These are phyloP conservation scores for Parambassis ranga DNA, from an alignment of 2,797 vertebrate genomes.

Conservation along the genomic window DNA sequence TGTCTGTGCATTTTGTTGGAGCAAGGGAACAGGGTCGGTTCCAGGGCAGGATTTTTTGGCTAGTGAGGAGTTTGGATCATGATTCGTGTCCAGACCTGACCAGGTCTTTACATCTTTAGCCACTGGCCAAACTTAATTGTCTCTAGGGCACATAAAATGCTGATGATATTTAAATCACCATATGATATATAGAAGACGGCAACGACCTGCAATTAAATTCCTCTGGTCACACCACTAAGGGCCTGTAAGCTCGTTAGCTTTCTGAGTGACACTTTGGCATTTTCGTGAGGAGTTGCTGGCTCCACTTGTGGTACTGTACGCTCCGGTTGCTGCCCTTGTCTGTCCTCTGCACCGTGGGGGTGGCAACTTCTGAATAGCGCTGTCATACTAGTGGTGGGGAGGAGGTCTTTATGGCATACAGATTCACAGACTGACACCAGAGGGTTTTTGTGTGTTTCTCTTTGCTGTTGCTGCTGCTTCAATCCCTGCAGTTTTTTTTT, in stretches of 20 bases:
- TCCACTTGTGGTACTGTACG: slow-evolving; percentile 11
- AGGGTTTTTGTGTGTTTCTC: slow-evolving; percentile 38
- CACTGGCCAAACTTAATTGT: not conserved
- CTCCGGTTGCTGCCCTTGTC: slow-evolving; percentile 58
- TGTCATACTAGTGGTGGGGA: slow-evolving; percentile 41
- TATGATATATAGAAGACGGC: slow-evolving; percentile 5
- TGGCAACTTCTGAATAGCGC: slow-evolving; percentile 38
- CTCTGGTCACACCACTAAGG: slow-evolving; percentile 1
- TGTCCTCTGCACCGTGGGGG: slow-evolving; percentile 62
- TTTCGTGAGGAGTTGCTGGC: slow-evolving; percentile 28
- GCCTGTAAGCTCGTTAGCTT: slow-evolving; percentile 36
- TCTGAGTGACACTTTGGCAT: slow-evolving; percentile 46
- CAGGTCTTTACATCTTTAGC: not conserved
- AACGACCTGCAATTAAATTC: slow-evolving; percentile 32
- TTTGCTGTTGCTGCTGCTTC: slow-evolving; percentile 30
- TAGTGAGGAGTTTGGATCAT: too few relatives aligned
- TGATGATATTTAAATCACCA: slow-evolving; percentile 12
- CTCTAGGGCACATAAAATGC: not conserved
- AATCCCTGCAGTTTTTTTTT: slow-evolving; percentile 43
- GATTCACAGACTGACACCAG: slow-evolving; percentile 45
- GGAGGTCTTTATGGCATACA: slow-evolving; percentile 57
- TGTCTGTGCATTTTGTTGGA: not conserved
- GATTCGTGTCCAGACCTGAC: too few relatives aligned
- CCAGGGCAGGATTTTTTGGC: too few relatives aligned
- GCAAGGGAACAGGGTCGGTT: not conserved